Evolutionary conservation across 2,888 invertebrate species (phyloP), one percentile per base, ranked within the genome.

Genomic region (Gibbula magus): DNA sequence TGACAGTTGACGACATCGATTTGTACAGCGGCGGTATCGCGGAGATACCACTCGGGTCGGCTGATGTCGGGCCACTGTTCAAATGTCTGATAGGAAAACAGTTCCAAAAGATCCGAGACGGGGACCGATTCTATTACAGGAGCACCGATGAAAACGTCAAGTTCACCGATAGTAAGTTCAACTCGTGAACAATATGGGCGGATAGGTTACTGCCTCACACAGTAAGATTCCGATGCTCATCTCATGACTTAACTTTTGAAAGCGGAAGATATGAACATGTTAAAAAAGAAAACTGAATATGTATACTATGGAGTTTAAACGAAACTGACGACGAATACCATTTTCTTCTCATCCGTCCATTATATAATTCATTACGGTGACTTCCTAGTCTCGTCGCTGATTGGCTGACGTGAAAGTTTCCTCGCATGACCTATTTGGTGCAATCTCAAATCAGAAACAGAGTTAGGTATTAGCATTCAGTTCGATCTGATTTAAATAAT

Each of bases 21-120:
- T 25, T 74, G 16, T 74, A 74, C 74, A 74, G 74, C 51, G 74
- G 74, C 22, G 74, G 45, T 18, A 51, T 74, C 10, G 1, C 74
- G 10, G 74, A 74, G 16, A 0, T 16, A 25, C 51, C 52, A 8
- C n/a, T 4, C 3, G 13, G 22, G n/a, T 16, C 18, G 20, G 74
- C 51, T 22, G 25, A 25, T 45, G 74, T 74, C 1, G 74, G 74
- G n/a, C 45, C 45, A 16, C 39, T 51, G 29, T 74, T 51, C 74
- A 51, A 10, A 13, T 74, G 74, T 35, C 22, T 74, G 52, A 39
- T 74, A n/a, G 74, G 74, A 8, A 52, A 52, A 74, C 52, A 74
- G 52, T 74, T 74, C 52, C 20, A 10, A 25, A n/a, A n/a, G 10
- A 4, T 74, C 51, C 39, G 51, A 51, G 45, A 74, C 18, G 74